Conservation (phyloP, 2,113 vertebrate genomes). For the Semicossyphus pulcher region DNA sequence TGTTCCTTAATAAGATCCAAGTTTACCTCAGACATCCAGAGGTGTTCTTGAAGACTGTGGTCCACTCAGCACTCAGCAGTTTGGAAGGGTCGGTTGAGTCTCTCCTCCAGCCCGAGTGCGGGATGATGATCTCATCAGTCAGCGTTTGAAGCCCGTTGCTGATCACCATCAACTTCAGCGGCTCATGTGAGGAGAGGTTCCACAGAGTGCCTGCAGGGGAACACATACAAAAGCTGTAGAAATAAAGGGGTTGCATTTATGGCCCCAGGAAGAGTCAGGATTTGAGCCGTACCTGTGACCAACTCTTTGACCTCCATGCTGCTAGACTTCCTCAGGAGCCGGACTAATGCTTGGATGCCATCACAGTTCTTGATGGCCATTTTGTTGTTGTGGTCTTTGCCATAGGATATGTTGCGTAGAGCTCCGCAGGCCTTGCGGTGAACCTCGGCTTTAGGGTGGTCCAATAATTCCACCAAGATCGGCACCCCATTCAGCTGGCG, state of each 20-base stretch:
- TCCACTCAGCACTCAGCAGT: constrained; percentile 93
- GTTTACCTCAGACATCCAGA: constrained; percentile 92
- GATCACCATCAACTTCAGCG: constrained; percentile 96
- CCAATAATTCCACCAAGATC: constrained; percentile 90
- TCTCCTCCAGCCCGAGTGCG: constrained; percentile 94
- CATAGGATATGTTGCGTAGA: constrained; percentile 94
- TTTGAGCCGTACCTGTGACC: constrained; percentile 88
- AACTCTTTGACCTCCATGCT: constrained; percentile 95
- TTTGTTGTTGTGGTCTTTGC: constrained; percentile 95
- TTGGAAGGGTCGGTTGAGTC: constrained; percentile 90
- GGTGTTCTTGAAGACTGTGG: constrained; percentile 97
- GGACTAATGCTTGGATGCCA: constrained; percentile 92
- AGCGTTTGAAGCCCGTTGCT: constrained; percentile 95
- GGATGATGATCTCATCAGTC: constrained; percentile 96
- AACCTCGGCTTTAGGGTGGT: constrained; percentile 93
- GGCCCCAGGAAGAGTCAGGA: background rate
- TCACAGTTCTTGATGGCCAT: constrained; percentile 95
- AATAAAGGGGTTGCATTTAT: background rate
- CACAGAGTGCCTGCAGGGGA: constrained; percentile 84
- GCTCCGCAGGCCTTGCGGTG: constrained; percentile 96
- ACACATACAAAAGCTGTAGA: background rate
- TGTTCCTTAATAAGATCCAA: background rate
- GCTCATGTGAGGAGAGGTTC: constrained; percentile 97
- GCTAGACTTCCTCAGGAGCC: constrained; percentile 90
- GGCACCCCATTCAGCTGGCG: constrained; percentile 93